These are phyloP conservation scores for Meloidogyne hapla DNA, from an alignment of 1,140 invertebrate genomes.

Conservation along the genomic window DNA sequence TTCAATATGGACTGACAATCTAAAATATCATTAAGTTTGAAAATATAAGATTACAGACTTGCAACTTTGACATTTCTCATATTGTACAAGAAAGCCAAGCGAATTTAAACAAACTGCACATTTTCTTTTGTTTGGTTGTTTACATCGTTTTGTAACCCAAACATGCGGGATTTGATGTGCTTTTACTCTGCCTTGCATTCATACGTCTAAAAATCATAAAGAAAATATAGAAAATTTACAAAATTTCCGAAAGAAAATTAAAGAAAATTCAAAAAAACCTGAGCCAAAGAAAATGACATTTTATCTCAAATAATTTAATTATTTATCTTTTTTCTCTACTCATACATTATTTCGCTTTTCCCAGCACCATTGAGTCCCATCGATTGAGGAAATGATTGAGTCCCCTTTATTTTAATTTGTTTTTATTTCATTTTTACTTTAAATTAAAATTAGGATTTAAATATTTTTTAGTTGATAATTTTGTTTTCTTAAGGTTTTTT, in stretches of 20 bases:
- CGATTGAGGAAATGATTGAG: too few relatives aligned
- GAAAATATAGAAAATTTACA: not conserved
- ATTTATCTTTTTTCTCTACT: too few relatives aligned
- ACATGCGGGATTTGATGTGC: constrained; percentile 36
- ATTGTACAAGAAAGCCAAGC: constrained; percentile 43
- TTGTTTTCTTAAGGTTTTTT: too few relatives aligned
- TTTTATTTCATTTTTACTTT: too few relatives aligned
- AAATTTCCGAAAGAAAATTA: not conserved
- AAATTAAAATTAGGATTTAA: too few relatives aligned
- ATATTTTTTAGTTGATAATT: too few relatives aligned
- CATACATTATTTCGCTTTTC: too few relatives aligned
- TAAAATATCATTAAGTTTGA: constrained; percentile 32
- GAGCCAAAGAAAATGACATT: not conserved
- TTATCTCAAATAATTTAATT: too few relatives aligned
- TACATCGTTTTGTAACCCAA: constrained; percentile 48
- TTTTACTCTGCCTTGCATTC: constrained; percentile 27
- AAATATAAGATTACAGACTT: constrained; percentile 39
- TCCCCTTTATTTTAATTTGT: too few relatives aligned
- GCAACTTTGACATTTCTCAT: constrained; percentile 54
- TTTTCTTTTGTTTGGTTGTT: constrained; percentile 49
- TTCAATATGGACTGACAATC: constrained; percentile 41
- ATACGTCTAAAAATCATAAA: constrained; percentile 13
- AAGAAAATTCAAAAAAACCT: not conserved
- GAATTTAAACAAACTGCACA: constrained; percentile 37
- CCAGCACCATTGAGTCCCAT: too few relatives aligned